phyloP scores from a whole-genome alignment of 1,140 invertebrate genomes.

The Trichonephila clavipes region DNA sequence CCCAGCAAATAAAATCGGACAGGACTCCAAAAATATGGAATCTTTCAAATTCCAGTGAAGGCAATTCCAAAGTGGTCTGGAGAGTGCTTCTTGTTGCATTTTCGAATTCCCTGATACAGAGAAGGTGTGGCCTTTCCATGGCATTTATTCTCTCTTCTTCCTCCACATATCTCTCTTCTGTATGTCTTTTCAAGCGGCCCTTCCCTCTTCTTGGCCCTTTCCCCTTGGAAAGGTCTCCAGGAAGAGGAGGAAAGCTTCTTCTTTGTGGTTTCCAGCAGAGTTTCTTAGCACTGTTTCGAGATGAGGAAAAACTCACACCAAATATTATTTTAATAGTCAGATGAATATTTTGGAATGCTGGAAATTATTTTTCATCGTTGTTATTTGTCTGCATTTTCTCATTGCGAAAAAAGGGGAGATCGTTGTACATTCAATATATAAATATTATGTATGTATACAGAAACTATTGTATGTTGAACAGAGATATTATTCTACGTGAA shows the following conservation, averaged over 20 bases:
- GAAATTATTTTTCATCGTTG: constrained; percentile 67
- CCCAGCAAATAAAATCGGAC: no score
- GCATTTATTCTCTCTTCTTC: constrained; percentile 71
- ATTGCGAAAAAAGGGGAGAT: neutral
- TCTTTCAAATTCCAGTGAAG: no score
- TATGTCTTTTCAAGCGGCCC: constrained; percentile 42
- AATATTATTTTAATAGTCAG: constrained; percentile 76
- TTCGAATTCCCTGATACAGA: neutral
- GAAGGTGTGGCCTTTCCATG: constrained; percentile 38
- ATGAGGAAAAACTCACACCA: constrained; percentile 48
- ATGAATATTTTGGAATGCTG: constrained; percentile 72
- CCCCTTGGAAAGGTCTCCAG: neutral
- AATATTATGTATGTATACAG: constrained; percentile 65
- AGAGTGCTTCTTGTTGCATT: neutral
- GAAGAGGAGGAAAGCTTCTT: neutral
- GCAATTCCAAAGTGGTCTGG: neutral
- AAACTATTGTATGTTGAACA: constrained; percentile 40
- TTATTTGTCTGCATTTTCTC: constrained; percentile 74
- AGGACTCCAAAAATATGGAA: no score
- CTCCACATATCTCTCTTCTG: constrained; percentile 63
- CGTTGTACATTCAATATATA: constrained; percentile 63
- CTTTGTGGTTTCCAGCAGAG: constrained; percentile 65
- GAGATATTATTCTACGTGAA: constrained; percentile 32
- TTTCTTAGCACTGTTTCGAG: constrained; percentile 68
- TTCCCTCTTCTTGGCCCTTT: neutral